Evolutionary conservation across 2,888 invertebrate species (phyloP).

Genomic region (Chymomyza amoena): DNA sequence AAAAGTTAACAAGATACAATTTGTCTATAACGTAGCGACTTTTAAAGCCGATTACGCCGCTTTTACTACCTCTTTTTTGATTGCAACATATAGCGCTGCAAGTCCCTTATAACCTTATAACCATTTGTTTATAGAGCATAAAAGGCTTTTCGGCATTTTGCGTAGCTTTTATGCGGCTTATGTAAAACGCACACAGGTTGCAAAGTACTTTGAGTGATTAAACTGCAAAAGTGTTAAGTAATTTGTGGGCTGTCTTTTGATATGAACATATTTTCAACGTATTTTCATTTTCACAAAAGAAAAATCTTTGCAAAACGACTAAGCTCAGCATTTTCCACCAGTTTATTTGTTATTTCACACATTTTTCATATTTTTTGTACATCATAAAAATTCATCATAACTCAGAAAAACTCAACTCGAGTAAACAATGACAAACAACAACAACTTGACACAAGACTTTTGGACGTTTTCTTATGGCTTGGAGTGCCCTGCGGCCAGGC

Average conservation of each 20-base stretch:
- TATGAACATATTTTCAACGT: background rate
- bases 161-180: slow-evolving; percentile 28
- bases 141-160: background rate
- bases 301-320: background rate
- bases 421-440: background rate
- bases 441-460: background rate
- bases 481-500: background rate
- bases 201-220: background rate
- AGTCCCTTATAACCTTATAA: background rate
- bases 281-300: no score
- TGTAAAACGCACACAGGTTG: slow-evolving; percentile 36
- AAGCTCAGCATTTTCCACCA: background rate
- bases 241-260: slow-evolving; percentile 39
- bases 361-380: slow-evolving; percentile 1
- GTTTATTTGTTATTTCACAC: background rate
- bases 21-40: background rate
- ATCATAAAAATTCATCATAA: background rate
- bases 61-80: background rate
- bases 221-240: slow-evolving; percentile 41
- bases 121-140: background rate
- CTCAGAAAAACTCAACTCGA: background rate
- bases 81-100: background rate
- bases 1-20: no score
- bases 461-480: background rate
- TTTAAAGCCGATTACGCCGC: background rate